phyloP scores from a whole-genome alignment of 2,888 invertebrate species.

The Drosophila ezoana region DNA sequence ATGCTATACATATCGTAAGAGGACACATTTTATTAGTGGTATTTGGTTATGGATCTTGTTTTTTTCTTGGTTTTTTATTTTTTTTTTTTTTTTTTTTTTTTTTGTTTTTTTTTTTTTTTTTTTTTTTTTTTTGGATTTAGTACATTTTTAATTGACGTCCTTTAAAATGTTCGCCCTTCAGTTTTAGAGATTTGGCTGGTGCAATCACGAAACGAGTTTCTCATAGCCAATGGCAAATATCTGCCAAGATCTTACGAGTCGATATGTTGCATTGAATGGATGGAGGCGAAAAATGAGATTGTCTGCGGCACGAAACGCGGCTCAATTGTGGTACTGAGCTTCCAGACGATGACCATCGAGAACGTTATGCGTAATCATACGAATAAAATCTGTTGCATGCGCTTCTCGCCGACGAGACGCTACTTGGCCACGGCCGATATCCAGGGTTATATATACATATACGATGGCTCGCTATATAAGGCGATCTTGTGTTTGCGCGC shows the following conservation, averaged over 20 bases:
- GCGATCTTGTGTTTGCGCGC: conserved; percentile 65
- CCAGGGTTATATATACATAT: conserved; percentile 76
- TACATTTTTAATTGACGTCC: too few species aligned
- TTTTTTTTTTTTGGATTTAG: too few species aligned
- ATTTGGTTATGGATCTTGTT: too few species aligned
- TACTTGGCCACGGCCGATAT: conserved; percentile 81
- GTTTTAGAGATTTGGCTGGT: conserved; percentile 82
- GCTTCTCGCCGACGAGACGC: conserved; percentile 79
- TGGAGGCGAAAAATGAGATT: conserved; percentile 63
- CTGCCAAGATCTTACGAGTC: conserved; percentile 54
- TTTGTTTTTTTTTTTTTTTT: too few species aligned
- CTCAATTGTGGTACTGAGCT: conserved; percentile 64
- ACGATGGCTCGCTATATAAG: conserved; percentile 65
- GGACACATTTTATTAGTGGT: too few species aligned
- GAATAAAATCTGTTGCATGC: conserved; percentile 68
- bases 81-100: too few species aligned
- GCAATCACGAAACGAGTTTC: conserved; percentile 61
- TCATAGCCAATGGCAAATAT: conserved; percentile 73
- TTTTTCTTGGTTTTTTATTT: too few species aligned
- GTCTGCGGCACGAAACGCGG: conserved; percentile 81
- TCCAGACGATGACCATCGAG: conserved; percentile 52
- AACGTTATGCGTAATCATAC: conserved; percentile 63
- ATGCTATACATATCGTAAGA: too few species aligned
- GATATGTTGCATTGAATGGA: conserved; percentile 82
- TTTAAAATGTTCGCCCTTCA: conserved; percentile 24